Conservation (phyloP, 1,140 invertebrate species). For the Nasonia vitripennis region DNA sequence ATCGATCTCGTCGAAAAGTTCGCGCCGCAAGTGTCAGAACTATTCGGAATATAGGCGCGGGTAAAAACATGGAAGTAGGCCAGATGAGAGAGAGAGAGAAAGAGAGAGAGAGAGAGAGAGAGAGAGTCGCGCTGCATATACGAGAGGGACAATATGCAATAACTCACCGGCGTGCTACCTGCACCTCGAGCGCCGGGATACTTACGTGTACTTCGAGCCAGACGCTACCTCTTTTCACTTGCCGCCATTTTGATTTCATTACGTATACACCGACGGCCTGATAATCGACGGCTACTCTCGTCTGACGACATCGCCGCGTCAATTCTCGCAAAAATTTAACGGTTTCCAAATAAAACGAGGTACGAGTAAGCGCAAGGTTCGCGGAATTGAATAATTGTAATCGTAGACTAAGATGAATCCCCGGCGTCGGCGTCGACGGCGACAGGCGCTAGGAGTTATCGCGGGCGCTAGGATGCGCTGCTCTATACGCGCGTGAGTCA, state of each 20-base stretch:
- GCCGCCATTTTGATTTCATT: background rate
- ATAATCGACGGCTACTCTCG: background rate
- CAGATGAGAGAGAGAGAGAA: slow-evolving; percentile 58
- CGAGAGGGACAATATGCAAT: slow-evolving; percentile 61
- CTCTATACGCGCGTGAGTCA: background rate
- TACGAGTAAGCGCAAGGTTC: background rate
- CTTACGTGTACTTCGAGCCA: background rate
- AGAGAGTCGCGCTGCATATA: slow-evolving; percentile 42
- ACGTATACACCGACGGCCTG: background rate
- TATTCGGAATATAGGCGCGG: slow-evolving; percentile 6
- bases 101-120: background rate
- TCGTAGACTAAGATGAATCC: background rate
- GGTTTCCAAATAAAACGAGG: background rate
- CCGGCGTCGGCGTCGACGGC: background rate
- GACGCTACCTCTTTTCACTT: background rate
- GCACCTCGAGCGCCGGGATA: no score
- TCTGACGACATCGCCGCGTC: background rate
- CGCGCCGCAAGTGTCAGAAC: background rate
- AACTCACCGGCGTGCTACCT: slow-evolving; percentile 54
- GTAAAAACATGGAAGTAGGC: slow-evolving; percentile 68
- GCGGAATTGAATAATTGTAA: background rate
- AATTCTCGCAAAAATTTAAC: no score
- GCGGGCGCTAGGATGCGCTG: background rate
- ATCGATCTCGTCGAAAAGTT: background rate
- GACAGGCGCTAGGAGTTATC: slow-evolving; percentile 3